These are phyloP conservation scores for Agonum fuliginosum DNA, from an alignment of 2,888 invertebrate species.

Conservation along the genomic window DNA sequence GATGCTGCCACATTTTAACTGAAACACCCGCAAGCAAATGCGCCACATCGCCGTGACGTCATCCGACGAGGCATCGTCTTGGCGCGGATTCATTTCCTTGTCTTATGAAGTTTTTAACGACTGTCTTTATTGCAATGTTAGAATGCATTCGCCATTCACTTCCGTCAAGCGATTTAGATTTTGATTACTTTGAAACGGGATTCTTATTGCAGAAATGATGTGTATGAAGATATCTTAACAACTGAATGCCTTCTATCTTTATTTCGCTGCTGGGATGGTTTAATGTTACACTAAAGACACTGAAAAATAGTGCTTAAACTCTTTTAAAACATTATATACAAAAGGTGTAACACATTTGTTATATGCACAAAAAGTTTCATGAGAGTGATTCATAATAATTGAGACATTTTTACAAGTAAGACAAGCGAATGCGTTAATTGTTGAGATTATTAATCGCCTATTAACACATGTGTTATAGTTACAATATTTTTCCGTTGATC, in stretches of 20 bases:
- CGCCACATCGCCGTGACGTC: not conserved
- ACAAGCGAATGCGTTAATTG: too few species aligned
- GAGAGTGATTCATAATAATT: too few species aligned
- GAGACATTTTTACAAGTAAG: too few species aligned
- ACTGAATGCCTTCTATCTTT: not conserved
- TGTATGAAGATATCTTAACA: not conserved
- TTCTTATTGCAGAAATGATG: not conserved
- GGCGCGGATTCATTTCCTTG: constrained; percentile 32
- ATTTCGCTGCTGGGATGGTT: too few species aligned
- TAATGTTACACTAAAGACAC: too few species aligned
- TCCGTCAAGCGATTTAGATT: constrained; percentile 14
- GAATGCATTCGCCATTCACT: constrained; percentile 11
- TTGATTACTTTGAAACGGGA: constrained; percentile 11
- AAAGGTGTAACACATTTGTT: too few species aligned
- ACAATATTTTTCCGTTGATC: too few species aligned
- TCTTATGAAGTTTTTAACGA: constrained; percentile 51
- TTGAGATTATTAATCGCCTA: too few species aligned
- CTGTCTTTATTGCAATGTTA: constrained; percentile 28
- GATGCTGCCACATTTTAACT: constrained; percentile 48
- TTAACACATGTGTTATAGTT: too few species aligned
- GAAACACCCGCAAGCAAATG: constrained; percentile 46
- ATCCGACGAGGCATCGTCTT: not conserved
- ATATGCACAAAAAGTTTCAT: too few species aligned
- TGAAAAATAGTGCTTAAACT: too few species aligned
- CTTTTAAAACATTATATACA: too few species aligned